phyloP scores from a whole-genome alignment of 2,113 vertebrate species.

The Emydura subglobosa region DNA sequence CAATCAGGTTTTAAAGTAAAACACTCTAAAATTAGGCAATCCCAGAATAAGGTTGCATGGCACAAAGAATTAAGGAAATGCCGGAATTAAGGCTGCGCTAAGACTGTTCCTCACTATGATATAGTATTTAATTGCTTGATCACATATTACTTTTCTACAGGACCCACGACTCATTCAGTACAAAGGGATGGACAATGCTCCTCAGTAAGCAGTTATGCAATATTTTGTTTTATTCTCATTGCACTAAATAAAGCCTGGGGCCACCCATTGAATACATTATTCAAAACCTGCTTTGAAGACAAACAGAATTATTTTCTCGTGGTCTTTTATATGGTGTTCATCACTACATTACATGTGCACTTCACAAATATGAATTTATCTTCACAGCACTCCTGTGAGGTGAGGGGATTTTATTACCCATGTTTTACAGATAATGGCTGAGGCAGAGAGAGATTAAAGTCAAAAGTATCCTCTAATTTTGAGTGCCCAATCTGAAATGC shows the following conservation, averaged over 20 bases:
- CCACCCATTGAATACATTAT: not conserved
- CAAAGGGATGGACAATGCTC: not conserved
- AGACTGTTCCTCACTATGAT: not conserved
- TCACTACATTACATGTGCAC: not conserved
- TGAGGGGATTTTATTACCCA: not conserved
- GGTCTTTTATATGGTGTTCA: not conserved
- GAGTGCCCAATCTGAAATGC: not conserved
- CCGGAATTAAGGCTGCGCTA: not conserved
- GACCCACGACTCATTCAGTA: not conserved
- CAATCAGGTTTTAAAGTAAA: constrained; percentile 36
- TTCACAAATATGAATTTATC: not conserved
- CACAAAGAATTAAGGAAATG: not conserved
- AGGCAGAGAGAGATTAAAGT: not conserved
- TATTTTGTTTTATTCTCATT: not conserved
- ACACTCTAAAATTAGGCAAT: not conserved
- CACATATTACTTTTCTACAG: constrained; percentile 12
- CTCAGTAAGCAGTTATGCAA: not conserved
- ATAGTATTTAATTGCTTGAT: not conserved
- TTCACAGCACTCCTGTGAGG: not conserved
- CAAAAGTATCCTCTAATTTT: not conserved
- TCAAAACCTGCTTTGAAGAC: not conserved
- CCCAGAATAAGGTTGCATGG: no score
- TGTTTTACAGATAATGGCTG: not conserved
- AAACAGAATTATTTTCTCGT: not conserved
- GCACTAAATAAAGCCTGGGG: not conserved